Conservation (phyloP, 2,888 invertebrate genomes). For the Himalopsyche kuldschensis region DNA sequence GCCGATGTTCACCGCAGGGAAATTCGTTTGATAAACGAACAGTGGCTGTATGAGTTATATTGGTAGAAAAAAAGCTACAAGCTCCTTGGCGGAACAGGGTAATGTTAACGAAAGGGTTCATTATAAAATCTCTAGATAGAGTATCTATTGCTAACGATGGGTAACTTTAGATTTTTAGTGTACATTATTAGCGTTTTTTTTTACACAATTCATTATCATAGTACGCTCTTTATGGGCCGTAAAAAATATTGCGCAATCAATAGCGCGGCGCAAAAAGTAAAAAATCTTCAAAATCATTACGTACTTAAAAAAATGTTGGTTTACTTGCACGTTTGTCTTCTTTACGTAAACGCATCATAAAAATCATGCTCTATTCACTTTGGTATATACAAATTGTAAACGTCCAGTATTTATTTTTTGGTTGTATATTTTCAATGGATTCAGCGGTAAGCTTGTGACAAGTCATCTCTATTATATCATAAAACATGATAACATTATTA, state of each 20-base stretch:
- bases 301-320: too few species aligned
- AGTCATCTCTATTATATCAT: too few species aligned
- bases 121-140: constrained; percentile 21
- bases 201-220: constrained; percentile 5
- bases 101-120: constrained; percentile 27
- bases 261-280: not conserved
- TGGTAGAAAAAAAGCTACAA: constrained; percentile 16
- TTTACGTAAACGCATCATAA: too few species aligned
- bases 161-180: constrained; percentile 26
- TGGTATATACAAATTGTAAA: too few species aligned
- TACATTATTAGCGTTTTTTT: constrained; percentile 16
- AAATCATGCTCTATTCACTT: too few species aligned
- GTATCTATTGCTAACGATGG: constrained; percentile 20
- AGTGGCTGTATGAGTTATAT: constrained; percentile 6
- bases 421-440: too few species aligned
- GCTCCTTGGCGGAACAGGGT: constrained; percentile 4
- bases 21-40: constrained; percentile 32
- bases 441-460: too few species aligned
- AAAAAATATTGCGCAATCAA: constrained; percentile 11
- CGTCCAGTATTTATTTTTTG: too few species aligned
- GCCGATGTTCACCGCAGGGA: constrained; percentile 28
- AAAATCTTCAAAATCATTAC: not conserved
- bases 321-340: too few species aligned
- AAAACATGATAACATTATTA: too few species aligned
- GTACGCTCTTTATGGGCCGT: constrained; percentile 4